Base-by-base conservation (phyloP, 2,888 invertebrate genomes). In the Fissipunctia ypsillon region DNA sequence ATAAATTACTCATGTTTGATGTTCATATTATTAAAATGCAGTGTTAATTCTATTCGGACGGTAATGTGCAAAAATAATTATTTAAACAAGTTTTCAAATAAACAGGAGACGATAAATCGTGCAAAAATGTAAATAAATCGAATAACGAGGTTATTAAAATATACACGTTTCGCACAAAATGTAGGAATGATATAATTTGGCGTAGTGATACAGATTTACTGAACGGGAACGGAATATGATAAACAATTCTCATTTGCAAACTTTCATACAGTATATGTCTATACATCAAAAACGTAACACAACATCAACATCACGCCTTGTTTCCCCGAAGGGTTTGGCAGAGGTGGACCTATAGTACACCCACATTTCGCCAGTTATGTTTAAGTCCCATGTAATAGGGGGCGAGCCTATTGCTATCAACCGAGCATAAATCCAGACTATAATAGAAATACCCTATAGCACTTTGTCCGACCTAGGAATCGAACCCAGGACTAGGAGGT, bases 61-160 rank as follows among this genome's bases (percentile, higher is more conserved):
- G 64, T 48, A 50, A 72, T 60, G 3, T 43, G 45, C 60, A 71
- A 56, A 74, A 73, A 73, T 59, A 61, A 28, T 57, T 77, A 71
- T 80, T 74, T 84, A 75, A 65, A 70, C 73, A 80, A 78, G 56
- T 78, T 48, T 66, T 61, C 12, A 50, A 54, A 65, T 74, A 76
- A 75, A 83, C 77, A 72, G 85, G 73, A 82, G 48, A 64, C 64
- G 9, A 80, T 86, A 78, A 73, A 86, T 84, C 72, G 63, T 71
- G 35, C 65, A 60, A 65, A 65, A 78, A 72, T 66, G 45, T 71
- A 64, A 60, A 84, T 75, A 50, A 56, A 65, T 73, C 63, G 10
- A 63, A 45, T 65, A 64, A 67, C 64, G 70, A 71, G 56, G 60
- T 57, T 45, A 76, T 73, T 64, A 56, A 70, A 70, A 74, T 60